phyloP scores from a whole-genome alignment of 2,113 vertebrate genomes.

The Xenopus laevis region DNA sequence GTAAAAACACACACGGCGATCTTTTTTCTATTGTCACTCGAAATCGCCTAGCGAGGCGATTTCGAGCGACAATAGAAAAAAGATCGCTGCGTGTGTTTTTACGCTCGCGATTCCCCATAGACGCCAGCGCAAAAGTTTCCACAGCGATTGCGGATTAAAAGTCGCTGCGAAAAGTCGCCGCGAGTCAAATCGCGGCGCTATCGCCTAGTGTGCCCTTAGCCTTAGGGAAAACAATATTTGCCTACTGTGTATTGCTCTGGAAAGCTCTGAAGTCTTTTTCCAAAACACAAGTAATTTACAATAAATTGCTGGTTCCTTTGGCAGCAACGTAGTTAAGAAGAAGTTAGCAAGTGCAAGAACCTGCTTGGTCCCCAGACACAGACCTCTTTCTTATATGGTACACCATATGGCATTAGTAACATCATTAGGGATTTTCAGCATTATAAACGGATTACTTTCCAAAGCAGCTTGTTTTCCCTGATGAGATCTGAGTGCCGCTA shows the following conservation, averaged over 20 bases:
- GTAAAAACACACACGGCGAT: no score
- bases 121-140: no score
- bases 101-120: no score
- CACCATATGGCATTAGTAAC: slow-evolving; percentile 32
- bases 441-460: slow-evolving; percentile 40
- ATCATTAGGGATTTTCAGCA: slow-evolving; percentile 36
- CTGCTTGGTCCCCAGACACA: neutral
- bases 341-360: neutral
- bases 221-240: neutral
- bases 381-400: slow-evolving; percentile 12
- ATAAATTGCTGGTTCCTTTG: neutral
- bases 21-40: no score
- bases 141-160: no score
- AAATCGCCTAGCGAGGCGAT: no score
- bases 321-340: neutral
- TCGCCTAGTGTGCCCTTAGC: no score
- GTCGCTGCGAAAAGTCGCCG: no score
- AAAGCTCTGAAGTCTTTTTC: neutral
- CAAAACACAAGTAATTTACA: neutral
- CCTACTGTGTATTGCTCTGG: neutral
- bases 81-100: no score
- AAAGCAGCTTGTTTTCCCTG: slow-evolving; percentile 44
- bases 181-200: no score
- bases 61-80: no score
- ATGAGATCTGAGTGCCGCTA: slow-evolving; percentile 40